Conservation (phyloP, 2,888 invertebrate species). For the Eretmocerus hayati region DNA sequence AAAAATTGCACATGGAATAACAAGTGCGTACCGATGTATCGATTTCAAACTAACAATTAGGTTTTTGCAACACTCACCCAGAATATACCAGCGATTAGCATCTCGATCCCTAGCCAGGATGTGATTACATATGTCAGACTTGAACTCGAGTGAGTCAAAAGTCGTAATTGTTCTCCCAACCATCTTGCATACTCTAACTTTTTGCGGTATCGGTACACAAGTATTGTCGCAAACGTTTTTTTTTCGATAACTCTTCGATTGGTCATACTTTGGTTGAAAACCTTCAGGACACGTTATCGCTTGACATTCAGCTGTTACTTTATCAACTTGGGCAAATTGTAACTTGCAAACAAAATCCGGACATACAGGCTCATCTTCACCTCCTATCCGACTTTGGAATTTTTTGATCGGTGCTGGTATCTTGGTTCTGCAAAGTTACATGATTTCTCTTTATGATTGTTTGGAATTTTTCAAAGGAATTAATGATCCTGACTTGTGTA, state of each 20-base stretch:
- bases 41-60: no score
- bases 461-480: no score
- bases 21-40: no score
- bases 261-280: conserved; percentile 53
- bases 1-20: no score
- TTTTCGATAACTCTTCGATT: conserved; percentile 30
- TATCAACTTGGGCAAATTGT: background rate
- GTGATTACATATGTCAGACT: conserved; percentile 77
- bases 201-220: conserved; percentile 59
- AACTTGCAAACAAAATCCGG: conserved; percentile 13
- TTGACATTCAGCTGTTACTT: background rate
- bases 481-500: no score
- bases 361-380: conserved; percentile 2
- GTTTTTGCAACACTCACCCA: conserved; percentile 55
- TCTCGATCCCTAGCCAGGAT: conserved; percentile 62
- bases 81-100: conserved; percentile 63
- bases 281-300: conserved; percentile 52
- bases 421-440: background rate
- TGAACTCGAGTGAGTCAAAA: conserved; percentile 72
- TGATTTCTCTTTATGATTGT: background rate
- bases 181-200: conserved; percentile 63
- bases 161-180: conserved; percentile 71
- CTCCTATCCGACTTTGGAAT: conserved; percentile 7
- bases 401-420: background rate
- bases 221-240: conserved; percentile 47